Percentiles rank a stretch among this genome's conserved stretches.
Evolutionary conservation across 2,888 invertebrate genomes (phyloP).

Genomic region (Drepanosiphum platanoidis): DNA sequence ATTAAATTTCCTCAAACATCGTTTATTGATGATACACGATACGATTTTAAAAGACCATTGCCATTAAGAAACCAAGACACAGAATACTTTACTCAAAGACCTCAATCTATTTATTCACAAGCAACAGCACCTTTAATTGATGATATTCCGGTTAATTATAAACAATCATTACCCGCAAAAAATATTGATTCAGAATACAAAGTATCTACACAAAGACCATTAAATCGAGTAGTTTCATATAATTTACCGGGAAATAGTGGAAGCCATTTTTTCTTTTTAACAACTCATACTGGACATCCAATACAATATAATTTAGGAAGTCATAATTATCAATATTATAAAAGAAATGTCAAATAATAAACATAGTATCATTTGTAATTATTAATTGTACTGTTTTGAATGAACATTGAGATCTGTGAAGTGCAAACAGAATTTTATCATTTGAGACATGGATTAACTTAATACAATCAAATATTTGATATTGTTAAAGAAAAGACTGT

Average conservation of each 20-base stretch:
- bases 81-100: conserved; percentile 68
- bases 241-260: conserved; percentile 79
- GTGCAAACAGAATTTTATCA: neutral
- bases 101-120: conserved; percentile 40
- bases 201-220: conserved; percentile 49
- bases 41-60: conserved; percentile 77
- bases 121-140: conserved; percentile 59
- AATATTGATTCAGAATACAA: conserved; percentile 76
- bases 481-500: conserved; percentile 59
- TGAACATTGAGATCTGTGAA: neutral
- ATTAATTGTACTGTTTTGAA: conserved; percentile 7
- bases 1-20: conserved; percentile 57
- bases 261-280: conserved; percentile 82
- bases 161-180: conserved; percentile 74
- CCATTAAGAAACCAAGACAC: conserved; percentile 77
- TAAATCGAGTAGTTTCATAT: conserved; percentile 73
- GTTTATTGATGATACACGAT: conserved; percentile 71
- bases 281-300: conserved; percentile 71
- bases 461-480: conserved; percentile 52
- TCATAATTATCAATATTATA: conserved; percentile 57
- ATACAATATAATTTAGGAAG: conserved; percentile 60
- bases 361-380: neutral
- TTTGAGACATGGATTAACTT: conserved; percentile 14
- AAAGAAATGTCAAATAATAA: conserved; percentile 56
- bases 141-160: conserved; percentile 79